Base-by-base conservation (phyloP, 2,113 vertebrate species). In the Castor canadensis region DNA sequence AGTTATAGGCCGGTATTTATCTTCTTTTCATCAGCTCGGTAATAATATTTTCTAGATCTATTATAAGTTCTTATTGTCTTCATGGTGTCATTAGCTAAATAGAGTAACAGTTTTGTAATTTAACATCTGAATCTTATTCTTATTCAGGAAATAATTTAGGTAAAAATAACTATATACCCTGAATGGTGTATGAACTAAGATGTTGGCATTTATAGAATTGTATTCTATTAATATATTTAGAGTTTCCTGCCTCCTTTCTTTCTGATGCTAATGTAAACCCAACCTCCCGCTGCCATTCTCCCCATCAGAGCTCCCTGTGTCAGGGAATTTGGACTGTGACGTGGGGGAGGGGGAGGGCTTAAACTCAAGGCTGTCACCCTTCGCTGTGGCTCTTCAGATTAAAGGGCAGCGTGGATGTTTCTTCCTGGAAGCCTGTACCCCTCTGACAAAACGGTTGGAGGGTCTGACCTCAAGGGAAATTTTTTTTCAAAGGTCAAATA, bases 51-150 rank as follows among this genome's bases (percentile, higher is more conserved):
- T 94, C 91, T n/a, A 64, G 85, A 73, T 93, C 85, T 81, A 58
- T 96, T 95, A 56, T 92, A 94, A 91, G 88, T 89, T 88, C 93
- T 91, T 91, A 97, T 96, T 97, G 95, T 97, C 91, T 95, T 93
- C 85, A 85, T 62, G 69, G 85, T 95, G 97, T 95, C 91, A 96
- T 97, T 95, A 97, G 91, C 91, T 91, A 97, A 97, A 89, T 91
- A 96, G 94, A 97, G 95, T 95, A 93, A 96, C 91, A 80, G 88
- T 97, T 97, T 96, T 93, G 96, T 96, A 88, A 94, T 96, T 96
- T 95, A 96, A 96, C 97, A 94, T 97, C 89, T 91, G 96, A 96
- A 92, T 97, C 93, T 97, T 95, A 86, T 92, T 96, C 96, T 97
- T 87, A 72, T 80, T 96, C 95, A 94, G 94, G 97, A 97, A 97